Conservation (phyloP, 2,113 vertebrate species). For the Apeltes quadracus region DNA sequence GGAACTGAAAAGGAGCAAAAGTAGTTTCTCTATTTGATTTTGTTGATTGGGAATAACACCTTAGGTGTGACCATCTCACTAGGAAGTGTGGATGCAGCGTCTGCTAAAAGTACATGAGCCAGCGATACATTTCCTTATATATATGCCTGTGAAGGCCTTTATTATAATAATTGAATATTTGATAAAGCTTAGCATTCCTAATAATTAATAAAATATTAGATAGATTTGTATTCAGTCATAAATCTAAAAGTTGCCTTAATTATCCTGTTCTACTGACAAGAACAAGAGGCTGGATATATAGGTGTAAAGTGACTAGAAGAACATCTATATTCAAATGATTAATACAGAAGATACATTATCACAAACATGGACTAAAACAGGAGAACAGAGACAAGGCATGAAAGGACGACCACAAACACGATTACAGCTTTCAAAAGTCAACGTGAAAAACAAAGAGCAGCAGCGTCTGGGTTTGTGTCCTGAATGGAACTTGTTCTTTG, state of each 20-base stretch:
- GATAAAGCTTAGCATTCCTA: constrained; percentile 63
- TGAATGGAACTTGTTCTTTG: constrained; percentile 12
- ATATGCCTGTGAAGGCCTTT: constrained; percentile 65
- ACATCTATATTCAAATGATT: constrained; percentile 29
- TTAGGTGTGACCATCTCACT: not conserved
- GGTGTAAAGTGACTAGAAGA: constrained; percentile 62
- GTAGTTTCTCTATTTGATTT: not conserved
- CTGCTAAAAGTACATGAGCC: not conserved
- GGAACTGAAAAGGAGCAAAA: not conserved
- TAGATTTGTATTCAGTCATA: constrained; percentile 62
- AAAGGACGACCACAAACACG: constrained; percentile 35
- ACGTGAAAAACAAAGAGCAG: constrained; percentile 50
- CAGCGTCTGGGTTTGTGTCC: constrained; percentile 49
- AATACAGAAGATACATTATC: constrained; percentile 44
- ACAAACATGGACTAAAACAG: constrained; percentile 32
- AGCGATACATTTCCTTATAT: constrained; percentile 26
- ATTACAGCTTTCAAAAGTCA: constrained; percentile 2
- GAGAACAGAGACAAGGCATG: constrained; percentile 33
- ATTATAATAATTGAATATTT: constrained; percentile 71
- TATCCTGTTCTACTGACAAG: constrained; percentile 30
- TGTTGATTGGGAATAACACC: too few species aligned
- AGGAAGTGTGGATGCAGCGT: not conserved
- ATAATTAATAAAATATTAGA: constrained; percentile 71
- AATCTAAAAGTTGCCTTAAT: constrained; percentile 42
- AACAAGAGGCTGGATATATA: constrained; percentile 41